These are phyloP conservation scores for Aratinga solstitialis DNA, from an alignment of 2,797 vertebrate genomes.

Conservation along the genomic window DNA sequence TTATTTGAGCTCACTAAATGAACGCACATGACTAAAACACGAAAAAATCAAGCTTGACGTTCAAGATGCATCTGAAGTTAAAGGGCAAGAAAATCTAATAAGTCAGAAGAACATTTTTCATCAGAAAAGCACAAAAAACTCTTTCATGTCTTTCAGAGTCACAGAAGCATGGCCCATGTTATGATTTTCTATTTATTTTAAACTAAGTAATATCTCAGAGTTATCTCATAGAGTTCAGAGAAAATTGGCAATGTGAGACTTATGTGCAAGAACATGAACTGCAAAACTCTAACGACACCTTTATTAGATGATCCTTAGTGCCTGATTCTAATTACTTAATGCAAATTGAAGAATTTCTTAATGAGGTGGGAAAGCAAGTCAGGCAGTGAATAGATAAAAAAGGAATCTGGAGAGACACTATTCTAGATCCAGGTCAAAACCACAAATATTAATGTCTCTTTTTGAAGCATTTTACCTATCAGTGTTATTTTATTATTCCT, in stretches of 20 bases:
- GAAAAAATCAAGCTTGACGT: slow-evolving; percentile 50
- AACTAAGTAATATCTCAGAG: slow-evolving; percentile 1
- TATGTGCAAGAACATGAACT: neutral
- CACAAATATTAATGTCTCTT: neutral
- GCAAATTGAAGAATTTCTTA: neutral
- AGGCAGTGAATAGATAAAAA: neutral
- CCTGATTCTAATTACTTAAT: neutral
- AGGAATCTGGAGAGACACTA: neutral
- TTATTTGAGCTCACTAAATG: slow-evolving; percentile 42
- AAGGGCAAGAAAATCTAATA: slow-evolving; percentile 59
- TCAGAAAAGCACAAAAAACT: slow-evolving; percentile 13
- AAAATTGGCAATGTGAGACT: neutral
- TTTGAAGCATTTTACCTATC: neutral
- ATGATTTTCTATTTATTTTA: slow-evolving; percentile 40
- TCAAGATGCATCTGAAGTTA: slow-evolving; percentile 51
- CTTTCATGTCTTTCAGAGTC: neutral
- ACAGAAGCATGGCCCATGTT: neutral
- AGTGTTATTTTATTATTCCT: neutral
- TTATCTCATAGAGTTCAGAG: neutral
- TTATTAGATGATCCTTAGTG: slow-evolving; percentile 3
- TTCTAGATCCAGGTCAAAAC: neutral
- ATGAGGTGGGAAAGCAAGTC: neutral
- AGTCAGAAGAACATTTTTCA: slow-evolving; percentile 38
- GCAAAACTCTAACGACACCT: neutral
- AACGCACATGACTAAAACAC: slow-evolving; percentile 37